phyloP scores from a whole-genome alignment of 2,797 vertebrate species.

The Halcyon smyrnensis region DNA sequence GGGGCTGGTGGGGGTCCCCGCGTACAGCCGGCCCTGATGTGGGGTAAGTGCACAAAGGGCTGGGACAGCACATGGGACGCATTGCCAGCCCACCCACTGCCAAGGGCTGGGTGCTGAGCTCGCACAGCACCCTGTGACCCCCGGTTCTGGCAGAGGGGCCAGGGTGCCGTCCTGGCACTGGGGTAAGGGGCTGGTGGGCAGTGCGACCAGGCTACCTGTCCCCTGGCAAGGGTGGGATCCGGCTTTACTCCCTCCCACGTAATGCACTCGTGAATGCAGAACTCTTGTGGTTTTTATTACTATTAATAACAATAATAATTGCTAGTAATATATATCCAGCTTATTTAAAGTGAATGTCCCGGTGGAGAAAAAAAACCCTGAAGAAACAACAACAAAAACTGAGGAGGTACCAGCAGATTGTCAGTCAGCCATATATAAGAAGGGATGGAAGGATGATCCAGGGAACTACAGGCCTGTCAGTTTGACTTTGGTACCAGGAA shows the following conservation, averaged over 20 bases:
- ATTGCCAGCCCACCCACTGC: background rate
- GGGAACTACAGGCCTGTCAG: too few relatives aligned
- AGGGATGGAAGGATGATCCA: too few relatives aligned
- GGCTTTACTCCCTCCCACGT: constrained; percentile 20
- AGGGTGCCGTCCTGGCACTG: background rate
- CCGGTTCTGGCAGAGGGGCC: background rate
- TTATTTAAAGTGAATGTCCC: constrained; percentile 73
- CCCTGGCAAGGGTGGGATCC: background rate
- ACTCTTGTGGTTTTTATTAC: constrained; percentile 52
- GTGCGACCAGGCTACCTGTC: background rate
- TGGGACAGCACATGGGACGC: background rate
- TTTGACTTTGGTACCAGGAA: too few relatives aligned
- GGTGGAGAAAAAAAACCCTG: background rate
- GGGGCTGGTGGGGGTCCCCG: background rate
- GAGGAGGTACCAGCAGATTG: too few relatives aligned
- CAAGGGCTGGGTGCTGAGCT: background rate
- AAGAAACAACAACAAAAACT: too few relatives aligned
- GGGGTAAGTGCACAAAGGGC: background rate
- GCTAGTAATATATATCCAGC: constrained; percentile 75
- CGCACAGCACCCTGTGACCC: fast-evolving
- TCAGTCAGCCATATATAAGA: too few relatives aligned
- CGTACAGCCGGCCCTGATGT: background rate
- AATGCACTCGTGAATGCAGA: constrained; percentile 52
- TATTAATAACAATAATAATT: constrained; percentile 44
- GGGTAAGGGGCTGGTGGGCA: background rate